phyloP scores from a whole-genome alignment of 2,888 invertebrate species.

The Pheosia tremula region DNA sequence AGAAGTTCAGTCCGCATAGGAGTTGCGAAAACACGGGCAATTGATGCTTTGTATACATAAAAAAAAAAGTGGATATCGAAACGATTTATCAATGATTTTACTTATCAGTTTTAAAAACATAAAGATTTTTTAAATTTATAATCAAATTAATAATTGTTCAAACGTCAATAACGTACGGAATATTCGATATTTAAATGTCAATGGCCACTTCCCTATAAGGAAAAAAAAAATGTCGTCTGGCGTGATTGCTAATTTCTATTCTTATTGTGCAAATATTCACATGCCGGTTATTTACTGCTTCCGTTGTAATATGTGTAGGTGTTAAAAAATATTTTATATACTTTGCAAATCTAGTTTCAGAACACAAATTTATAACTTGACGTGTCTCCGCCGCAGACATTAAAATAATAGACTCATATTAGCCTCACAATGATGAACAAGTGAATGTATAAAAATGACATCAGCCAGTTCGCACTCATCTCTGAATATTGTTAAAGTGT shows the following conservation, averaged over 20 bases:
- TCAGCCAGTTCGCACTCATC: slow-evolving; percentile 18
- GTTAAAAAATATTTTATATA: slow-evolving; percentile 12
- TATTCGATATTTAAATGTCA: slow-evolving; percentile 3
- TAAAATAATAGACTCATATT: slow-evolving; percentile 6
- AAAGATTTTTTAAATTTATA: too few species aligned
- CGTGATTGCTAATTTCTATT: slow-evolving; percentile 1
- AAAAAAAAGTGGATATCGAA: too few species aligned
- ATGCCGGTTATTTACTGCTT: slow-evolving; percentile 23
- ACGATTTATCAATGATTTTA: too few species aligned
- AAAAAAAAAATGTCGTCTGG: background rate
- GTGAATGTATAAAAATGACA: slow-evolving; percentile 13
- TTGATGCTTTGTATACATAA: too few species aligned
- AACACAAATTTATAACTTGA: background rate
- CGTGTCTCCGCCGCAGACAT: background rate
- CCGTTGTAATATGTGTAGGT: slow-evolving; percentile 17
- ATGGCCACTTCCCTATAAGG: slow-evolving; percentile 1
- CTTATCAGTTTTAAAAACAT: too few species aligned
- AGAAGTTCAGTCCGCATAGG: too few species aligned
- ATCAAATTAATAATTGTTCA: too few species aligned
- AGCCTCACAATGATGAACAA: slow-evolving; percentile 9
- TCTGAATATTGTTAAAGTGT: slow-evolving; percentile 23
- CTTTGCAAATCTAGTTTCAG: slow-evolving; percentile 17
- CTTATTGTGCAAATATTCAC: slow-evolving; percentile 11
- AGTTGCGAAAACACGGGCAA: too few species aligned
- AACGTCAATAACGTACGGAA: slow-evolving; percentile 9